These are phyloP conservation scores for Plutella xylostella DNA, from an alignment of 2,888 invertebrate species.

Conservation along the genomic window DNA sequence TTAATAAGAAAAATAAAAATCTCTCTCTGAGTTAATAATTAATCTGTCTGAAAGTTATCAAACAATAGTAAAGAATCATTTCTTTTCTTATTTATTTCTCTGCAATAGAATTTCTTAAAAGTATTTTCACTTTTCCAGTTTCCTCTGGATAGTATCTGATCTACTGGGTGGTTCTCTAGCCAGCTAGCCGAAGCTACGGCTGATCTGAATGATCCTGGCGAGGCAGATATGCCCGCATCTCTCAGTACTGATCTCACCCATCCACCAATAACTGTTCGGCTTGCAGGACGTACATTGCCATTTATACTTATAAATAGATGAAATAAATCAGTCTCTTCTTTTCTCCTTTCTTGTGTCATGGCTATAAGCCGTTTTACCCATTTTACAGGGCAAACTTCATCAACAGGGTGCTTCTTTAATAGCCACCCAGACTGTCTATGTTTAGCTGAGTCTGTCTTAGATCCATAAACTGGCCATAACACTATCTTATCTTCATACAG, in stretches of 20 bases:
- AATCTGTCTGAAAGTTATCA: too few species aligned
- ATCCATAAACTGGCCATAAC: conserved; percentile 3
- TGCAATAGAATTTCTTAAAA: conserved; percentile 5
- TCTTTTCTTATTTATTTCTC: too few species aligned
- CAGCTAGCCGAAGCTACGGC: conserved; percentile 21
- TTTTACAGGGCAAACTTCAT: background rate
- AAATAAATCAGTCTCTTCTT: background rate
- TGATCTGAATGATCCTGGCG: conserved; percentile 20
- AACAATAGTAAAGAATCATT: too few species aligned
- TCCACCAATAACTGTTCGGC: conserved; percentile 11
- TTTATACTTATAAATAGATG: background rate
- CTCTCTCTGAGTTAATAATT: too few species aligned
- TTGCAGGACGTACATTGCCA: conserved; percentile 1
- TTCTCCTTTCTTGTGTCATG: background rate
- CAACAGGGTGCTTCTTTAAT: background rate
- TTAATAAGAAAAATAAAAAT: too few species aligned
- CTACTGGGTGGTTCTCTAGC: conserved; percentile 16
- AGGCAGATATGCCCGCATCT: conserved; percentile 16
- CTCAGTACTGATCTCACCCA: conserved; percentile 17
- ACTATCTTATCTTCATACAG: background rate
- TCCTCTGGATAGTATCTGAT: conserved; percentile 18
- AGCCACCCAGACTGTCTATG: conserved; percentile 5
- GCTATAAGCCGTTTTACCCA: background rate
- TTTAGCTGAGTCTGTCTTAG: background rate
- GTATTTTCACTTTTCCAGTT: conserved; percentile 18